These are phyloP conservation scores for Argopecten irradians DNA, from an alignment of 1,140 invertebrate species.

Conservation along the genomic window DNA sequence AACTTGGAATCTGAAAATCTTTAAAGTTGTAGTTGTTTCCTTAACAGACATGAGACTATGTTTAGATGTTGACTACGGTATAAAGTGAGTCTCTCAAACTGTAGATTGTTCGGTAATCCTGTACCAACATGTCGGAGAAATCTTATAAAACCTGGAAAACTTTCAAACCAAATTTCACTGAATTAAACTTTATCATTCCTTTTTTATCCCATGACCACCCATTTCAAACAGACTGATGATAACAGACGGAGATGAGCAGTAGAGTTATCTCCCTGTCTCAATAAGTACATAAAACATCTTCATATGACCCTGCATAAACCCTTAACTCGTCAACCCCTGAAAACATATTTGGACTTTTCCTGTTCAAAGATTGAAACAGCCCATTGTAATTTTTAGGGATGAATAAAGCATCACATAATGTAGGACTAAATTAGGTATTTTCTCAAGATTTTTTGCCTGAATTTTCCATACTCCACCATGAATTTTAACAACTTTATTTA, in stretches of 20 bases:
- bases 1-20: not conserved
- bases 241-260: not conserved
- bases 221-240: not conserved
- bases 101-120: not conserved
- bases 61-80: not conserved
- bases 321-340: not conserved
- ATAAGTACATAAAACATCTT: not conserved
- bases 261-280: not conserved
- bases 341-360: too few relatives aligned
- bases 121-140: not conserved
- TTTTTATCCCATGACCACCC: not conserved
- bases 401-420: not conserved
- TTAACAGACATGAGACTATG: not conserved
- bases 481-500: not conserved
- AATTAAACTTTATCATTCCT: not conserved
- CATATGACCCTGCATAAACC: not conserved
- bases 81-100: not conserved
- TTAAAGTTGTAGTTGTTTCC: not conserved
- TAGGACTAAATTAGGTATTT: not conserved
- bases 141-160: slow-evolving; percentile 5
- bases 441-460: not conserved
- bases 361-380: too few relatives aligned
- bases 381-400: too few relatives aligned
- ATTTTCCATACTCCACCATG: not conserved
- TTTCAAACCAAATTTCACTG: slow-evolving; percentile 6